Base-by-base conservation (phyloP, 2,113 vertebrate species). In the Garra rufa region DNA sequence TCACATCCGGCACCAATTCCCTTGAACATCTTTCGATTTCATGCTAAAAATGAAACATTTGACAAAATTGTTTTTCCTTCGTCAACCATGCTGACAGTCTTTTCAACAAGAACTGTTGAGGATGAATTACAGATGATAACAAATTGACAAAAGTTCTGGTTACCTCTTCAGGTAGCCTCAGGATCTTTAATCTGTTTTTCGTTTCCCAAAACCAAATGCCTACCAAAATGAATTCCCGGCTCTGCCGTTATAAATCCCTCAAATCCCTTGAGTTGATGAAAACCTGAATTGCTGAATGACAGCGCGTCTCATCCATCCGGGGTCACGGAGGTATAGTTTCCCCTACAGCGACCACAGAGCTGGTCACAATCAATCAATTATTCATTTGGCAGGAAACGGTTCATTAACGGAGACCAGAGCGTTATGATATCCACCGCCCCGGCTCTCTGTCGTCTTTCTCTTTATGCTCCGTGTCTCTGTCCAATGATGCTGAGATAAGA, bases 301-400 rank as follows among this genome's bases (percentile, higher is more conserved):
- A 46, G 76, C 55, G 9, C 41, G 57, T 19, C 57, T 79, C 34
- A 63, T 79, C 57, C 76, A 46, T 79, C 57, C 76, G 24, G 76
- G 76, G 76, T 79, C 50, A 77, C 52, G 0, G 75, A 77, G 30
- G 50, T 59, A 77, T n/a, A 77, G 17, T 38, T 55, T 55, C 50
- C 30, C 75, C 30, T 21, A 28, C 75, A 77, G 75, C 75, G 4
- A 41, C 75, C 75, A 57, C 76, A 79, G 41, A 44, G 76, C 57
- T 43, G 57, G 24, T 79, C 55, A 79, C 61, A 63, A 63, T 79
- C 57, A 79, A 79, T 79, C 57, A 61, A 79, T 79, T 79, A 79
- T 79, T 79, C 41, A 79, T 79, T 79, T 79, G 0, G n/a, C 76
- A 79, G 76, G 76, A 79, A 79, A 24, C 57, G 76, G 55, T 79